Conservation (phyloP, 2,113 vertebrate genomes). For the Ahaetulla prasina region DNA sequence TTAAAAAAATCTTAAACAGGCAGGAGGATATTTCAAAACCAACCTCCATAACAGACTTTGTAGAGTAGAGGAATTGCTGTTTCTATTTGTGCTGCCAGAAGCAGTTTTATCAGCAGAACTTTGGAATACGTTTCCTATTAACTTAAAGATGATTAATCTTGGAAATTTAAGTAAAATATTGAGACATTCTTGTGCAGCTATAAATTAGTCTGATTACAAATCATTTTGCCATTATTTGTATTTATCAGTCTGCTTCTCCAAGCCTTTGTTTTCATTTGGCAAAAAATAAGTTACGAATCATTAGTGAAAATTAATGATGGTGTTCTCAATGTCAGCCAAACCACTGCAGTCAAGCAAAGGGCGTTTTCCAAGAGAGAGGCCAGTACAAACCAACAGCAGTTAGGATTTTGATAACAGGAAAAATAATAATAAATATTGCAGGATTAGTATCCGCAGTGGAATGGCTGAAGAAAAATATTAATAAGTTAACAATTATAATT, state of each 20-base stretch:
- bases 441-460: background rate
- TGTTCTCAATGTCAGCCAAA: slow-evolving; percentile 1
- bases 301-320: slow-evolving; percentile 17
- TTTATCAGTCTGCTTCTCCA: background rate
- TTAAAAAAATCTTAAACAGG: background rate
- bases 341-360: background rate
- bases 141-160: background rate
- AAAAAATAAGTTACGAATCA: slow-evolving; percentile 3
- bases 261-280: background rate
- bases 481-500: background rate
- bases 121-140: background rate
- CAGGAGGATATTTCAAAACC: background rate
- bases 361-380: slow-evolving; percentile 9
- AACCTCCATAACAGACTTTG: background rate
- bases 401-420: background rate
- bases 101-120: background rate
- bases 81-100: background rate
- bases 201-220: background rate
- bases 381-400: background rate
- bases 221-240: background rate
- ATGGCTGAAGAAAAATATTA: slow-evolving; percentile 21
- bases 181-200: background rate
- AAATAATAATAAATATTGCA: slow-evolving; percentile 7
- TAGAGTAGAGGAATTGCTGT: background rate
- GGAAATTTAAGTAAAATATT: background rate